phyloP scores from a whole-genome alignment of 2,113 vertebrate species.

The Oreochromis tanganicae region DNA sequence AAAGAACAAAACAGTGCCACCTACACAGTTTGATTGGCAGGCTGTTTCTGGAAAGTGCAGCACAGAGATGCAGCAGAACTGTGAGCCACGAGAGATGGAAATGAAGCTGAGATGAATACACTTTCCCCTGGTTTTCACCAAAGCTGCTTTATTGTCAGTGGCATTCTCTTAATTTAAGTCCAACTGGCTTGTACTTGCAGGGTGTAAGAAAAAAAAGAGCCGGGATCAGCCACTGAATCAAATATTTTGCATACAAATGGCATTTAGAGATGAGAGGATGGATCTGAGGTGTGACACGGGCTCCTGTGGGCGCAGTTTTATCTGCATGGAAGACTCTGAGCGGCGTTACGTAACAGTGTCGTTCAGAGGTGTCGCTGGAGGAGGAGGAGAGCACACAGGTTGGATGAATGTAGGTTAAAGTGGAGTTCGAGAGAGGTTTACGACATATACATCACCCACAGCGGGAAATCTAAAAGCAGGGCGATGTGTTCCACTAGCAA shows the following conservation, averaged over 20 bases:
- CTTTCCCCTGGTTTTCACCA: background rate
- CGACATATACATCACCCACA: background rate
- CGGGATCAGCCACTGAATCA: background rate
- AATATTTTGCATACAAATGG: background rate
- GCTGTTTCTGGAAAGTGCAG: background rate
- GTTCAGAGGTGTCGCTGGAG: background rate
- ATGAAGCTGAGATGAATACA: background rate
- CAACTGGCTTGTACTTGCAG: background rate
- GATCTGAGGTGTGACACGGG: background rate
- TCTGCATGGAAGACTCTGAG: background rate
- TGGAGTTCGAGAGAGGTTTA: background rate
- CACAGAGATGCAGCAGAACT: background rate
- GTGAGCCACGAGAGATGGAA: background rate
- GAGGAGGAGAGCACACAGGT: background rate
- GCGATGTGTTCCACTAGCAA: background rate
- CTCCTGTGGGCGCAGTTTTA: background rate
- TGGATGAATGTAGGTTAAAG: background rate
- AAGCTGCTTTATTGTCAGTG: background rate
- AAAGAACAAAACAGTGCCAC: slow-evolving; percentile 4
- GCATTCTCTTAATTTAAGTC: background rate
- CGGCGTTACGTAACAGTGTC: slow-evolving; percentile 17
- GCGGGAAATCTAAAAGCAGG: background rate
- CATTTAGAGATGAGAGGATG: background rate
- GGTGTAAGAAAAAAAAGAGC: background rate
- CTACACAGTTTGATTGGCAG: slow-evolving; percentile 29